These are phyloP conservation scores for Trachymyrmex septentrionalis DNA, from an alignment of 1,140 invertebrate species.

Conservation along the genomic window DNA sequence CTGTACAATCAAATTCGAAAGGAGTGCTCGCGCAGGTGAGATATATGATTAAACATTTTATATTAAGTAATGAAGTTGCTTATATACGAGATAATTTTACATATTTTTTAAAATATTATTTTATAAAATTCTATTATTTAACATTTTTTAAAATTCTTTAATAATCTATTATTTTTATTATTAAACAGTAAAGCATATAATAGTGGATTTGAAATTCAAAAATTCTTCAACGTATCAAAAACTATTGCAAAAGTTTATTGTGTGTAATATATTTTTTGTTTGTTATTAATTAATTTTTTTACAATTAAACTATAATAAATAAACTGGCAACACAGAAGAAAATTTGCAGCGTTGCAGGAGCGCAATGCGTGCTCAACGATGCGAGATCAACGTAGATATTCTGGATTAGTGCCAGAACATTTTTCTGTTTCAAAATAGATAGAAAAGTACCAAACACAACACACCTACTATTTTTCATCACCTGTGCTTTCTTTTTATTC, in stretches of 20 bases:
- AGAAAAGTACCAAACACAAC: neutral
- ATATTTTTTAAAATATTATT: neutral
- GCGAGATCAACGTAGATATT: conserved; percentile 20
- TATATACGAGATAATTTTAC: neutral
- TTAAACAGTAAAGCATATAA: neutral
- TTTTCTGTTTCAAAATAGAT: conserved; percentile 54
- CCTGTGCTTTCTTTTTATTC: neutral
- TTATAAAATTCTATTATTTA: too few relatives aligned
- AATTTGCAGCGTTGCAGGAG: neutral
- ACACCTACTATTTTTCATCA: conserved; percentile 18
- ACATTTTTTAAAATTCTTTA: too few relatives aligned
- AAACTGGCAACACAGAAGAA: conserved; percentile 14
- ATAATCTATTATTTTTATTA: neutral
- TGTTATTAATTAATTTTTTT: neutral
- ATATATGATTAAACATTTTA: neutral
- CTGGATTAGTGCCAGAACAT: conserved; percentile 48
- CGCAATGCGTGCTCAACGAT: conserved; percentile 20
- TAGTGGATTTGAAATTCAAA: neutral
- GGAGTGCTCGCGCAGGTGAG: conserved; percentile 80
- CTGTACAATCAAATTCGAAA: conserved; percentile 70
- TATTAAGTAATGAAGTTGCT: neutral
- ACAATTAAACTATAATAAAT: neutral
- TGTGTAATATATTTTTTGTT: neutral
- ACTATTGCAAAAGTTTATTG: neutral
- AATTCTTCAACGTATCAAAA: neutral